Percentiles rank a stretch among this genome's conserved stretches.
Conservation (phyloP, 2,113 vertebrate genomes). For the Perca fluviatilis region DNA sequence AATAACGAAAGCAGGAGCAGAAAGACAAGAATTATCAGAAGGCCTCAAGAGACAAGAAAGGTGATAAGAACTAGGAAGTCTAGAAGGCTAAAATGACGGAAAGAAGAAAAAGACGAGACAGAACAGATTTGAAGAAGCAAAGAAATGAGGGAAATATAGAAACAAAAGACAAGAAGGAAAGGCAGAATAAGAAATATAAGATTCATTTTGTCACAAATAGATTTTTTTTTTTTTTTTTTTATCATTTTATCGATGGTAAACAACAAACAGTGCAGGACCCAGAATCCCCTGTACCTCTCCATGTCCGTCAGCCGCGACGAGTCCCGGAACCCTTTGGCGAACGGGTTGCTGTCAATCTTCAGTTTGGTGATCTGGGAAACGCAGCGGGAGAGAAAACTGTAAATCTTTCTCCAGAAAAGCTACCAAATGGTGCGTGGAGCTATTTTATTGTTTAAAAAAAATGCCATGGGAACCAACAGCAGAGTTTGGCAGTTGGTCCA, state of each 20-base stretch:
- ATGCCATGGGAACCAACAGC: not conserved
- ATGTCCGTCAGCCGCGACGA: slow-evolving; percentile 99
- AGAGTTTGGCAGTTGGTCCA: not conserved
- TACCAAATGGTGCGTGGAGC: not conserved
- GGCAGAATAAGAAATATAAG: not conserved
- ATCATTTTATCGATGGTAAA: no score
- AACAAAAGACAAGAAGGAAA: not conserved
- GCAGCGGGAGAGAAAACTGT: not conserved
- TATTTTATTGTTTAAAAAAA: not conserved
- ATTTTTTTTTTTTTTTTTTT: no score
- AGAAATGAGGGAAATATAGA: not conserved
- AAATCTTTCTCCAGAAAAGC: not conserved
- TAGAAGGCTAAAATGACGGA: not conserved
- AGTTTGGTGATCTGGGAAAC: slow-evolving; percentile 95
- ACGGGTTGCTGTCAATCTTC: slow-evolving; percentile 99
- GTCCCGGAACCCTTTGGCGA: slow-evolving; percentile 99
- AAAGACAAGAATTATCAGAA: not conserved
- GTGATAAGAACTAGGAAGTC: not conserved
- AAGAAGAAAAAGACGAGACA: not conserved
- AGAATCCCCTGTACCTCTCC: slow-evolving; percentile 95
- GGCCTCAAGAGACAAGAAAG: not conserved
- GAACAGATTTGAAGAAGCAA: not conserved
- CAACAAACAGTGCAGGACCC: slow-evolving; percentile 81
- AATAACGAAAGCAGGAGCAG: not conserved
- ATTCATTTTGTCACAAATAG: slow-evolving; percentile 4